Conservation (phyloP, 2,113 vertebrate genomes). For the Capreolus pygargus region DNA sequence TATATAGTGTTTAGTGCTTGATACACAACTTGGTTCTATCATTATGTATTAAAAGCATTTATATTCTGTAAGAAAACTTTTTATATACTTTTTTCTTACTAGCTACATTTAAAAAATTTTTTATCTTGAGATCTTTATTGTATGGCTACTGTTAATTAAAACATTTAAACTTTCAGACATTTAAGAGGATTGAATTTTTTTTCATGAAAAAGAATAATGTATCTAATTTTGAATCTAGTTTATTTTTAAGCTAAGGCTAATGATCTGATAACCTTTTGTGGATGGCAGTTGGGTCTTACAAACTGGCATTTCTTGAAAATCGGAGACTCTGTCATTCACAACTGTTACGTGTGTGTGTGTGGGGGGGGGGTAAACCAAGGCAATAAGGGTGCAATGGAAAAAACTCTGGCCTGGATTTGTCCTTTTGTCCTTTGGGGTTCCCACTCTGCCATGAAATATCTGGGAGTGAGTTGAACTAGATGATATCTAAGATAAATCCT, state of each 20-base stretch:
- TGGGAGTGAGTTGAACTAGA: neutral
- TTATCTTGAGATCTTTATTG: constrained; percentile 16
- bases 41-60: constrained; percentile 15
- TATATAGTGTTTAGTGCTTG: neutral
- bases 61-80: neutral
- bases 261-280: neutral
- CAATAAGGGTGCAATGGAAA: neutral
- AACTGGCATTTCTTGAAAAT: neutral
- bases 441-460: neutral
- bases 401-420: neutral
- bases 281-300: neutral
- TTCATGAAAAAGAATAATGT: neutral
- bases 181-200: neutral
- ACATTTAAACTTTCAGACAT: neutral
- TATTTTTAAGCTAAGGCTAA: constrained; percentile 21
- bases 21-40: neutral
- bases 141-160: neutral
- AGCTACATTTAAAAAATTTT: neutral
- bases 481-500: neutral
- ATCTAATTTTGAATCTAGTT: neutral
- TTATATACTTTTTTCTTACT: neutral
- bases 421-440: neutral
- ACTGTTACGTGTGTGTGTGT: neutral
- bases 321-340: neutral
- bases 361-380: neutral